phyloP scores from a whole-genome alignment of 2,113 vertebrate genomes.

The Vulpes ferrilata region DNA sequence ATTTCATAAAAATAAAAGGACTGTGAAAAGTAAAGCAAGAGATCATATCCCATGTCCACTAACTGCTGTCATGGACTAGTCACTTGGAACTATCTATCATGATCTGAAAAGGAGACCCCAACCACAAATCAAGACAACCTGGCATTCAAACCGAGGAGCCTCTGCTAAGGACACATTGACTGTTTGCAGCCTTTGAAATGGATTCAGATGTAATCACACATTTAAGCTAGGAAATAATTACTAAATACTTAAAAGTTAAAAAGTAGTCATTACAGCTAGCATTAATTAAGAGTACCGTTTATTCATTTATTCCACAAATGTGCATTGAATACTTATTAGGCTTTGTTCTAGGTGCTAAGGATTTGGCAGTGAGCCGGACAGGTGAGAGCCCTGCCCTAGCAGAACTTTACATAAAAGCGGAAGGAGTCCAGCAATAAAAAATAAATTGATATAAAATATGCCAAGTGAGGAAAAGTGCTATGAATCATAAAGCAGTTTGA shows the following conservation, averaged over 20 bases:
- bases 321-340: not conserved
- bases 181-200: not conserved
- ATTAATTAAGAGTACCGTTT: not conserved
- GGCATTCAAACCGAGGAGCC: not conserved
- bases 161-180: not conserved
- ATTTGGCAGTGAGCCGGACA: not conserved
- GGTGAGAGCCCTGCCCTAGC: not conserved
- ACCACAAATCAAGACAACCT: fast-evolving
- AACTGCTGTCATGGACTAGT: not conserved
- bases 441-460: not conserved
- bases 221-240: slow-evolving; percentile 19
- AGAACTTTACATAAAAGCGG: not conserved
- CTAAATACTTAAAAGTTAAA: slow-evolving; percentile 33
- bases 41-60: not conserved
- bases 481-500: not conserved
- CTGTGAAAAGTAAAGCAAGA: not conserved
- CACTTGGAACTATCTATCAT: not conserved
- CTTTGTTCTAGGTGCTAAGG: not conserved
- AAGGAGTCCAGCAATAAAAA: not conserved
- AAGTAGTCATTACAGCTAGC: not conserved
- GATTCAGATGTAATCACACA: not conserved
- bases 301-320: slow-evolving; percentile 19
- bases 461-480: not conserved
- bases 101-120: not conserved
- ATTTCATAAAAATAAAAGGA: not conserved